phyloP scores from a whole-genome alignment of 2,113 vertebrate genomes.

The Carassius auratus region DNA sequence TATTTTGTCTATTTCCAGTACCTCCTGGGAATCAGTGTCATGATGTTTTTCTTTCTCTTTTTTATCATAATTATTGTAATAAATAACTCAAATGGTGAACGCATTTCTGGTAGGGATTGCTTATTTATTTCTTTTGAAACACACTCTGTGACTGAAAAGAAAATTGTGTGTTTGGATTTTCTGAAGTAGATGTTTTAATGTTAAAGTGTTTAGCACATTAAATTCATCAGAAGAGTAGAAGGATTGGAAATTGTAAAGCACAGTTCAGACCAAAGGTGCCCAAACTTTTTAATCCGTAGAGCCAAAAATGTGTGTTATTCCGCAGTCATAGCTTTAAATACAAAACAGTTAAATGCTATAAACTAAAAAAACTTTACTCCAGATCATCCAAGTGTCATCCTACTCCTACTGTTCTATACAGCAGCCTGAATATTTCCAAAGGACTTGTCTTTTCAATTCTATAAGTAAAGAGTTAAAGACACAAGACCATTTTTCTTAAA shows the following conservation, averaged over 20 bases:
- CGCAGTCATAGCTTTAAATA: not conserved
- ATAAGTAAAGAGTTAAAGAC: constrained; percentile 40
- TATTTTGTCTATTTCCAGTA: too few species aligned
- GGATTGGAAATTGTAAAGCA: not conserved
- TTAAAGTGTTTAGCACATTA: not conserved
- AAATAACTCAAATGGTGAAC: not conserved
- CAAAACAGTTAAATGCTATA: not conserved
- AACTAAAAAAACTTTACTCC: not conserved
- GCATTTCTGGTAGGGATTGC: not conserved
- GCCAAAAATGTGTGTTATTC: not conserved
- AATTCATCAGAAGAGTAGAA: not conserved
- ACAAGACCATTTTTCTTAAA: constrained; percentile 30
- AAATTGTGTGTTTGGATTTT: not conserved
- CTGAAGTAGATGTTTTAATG: not conserved
- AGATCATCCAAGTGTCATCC: not conserved
- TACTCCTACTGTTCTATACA: not conserved
- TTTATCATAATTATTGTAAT: not conserved
- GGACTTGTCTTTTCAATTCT: constrained; percentile 30
- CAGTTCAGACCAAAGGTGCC: not conserved
- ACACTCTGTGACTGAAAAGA: not conserved
- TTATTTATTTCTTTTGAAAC: not conserved
- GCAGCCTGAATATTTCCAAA: constrained; percentile 9
- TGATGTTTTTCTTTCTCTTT: too few species aligned
- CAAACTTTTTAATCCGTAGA: too few species aligned
- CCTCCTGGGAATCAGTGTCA: too few species aligned